phyloP scores from a whole-genome alignment of 2,888 invertebrate species.

The Melikaiella ostensackeni region DNA sequence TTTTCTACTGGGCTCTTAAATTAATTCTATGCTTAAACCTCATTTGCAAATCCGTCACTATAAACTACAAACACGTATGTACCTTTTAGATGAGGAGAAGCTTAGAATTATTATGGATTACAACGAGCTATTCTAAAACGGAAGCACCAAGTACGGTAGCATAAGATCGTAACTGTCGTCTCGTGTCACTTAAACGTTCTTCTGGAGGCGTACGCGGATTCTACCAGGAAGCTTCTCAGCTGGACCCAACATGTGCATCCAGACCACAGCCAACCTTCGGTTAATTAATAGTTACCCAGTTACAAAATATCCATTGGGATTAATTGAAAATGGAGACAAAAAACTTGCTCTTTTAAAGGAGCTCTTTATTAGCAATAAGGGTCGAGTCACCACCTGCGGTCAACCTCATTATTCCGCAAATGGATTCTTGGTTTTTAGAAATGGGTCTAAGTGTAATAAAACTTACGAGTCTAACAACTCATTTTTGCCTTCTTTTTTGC shows the following conservation, averaged over 20 bases:
- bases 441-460: background rate
- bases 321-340: background rate
- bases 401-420: slow-evolving; percentile 1
- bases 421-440: background rate
- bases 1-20: no score
- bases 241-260: background rate
- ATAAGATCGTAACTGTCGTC: background rate
- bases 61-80: background rate
- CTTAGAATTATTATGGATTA: background rate
- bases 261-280: background rate
- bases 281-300: slow-evolving; percentile 3
- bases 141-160: background rate
- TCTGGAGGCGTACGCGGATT: slow-evolving; percentile 1
- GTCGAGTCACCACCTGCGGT: background rate
- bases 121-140: background rate
- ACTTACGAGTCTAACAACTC: background rate
- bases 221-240: slow-evolving; percentile 1
- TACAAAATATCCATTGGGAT: background rate
- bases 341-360: background rate
- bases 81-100: background rate
- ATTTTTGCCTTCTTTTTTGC: background rate
- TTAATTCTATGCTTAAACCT: background rate
- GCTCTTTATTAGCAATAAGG: slow-evolving; percentile 4
- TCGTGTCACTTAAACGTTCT: background rate
- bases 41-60: background rate